Conservation (phyloP, 2,888 invertebrate genomes). For the Tipula helvola region DNA sequence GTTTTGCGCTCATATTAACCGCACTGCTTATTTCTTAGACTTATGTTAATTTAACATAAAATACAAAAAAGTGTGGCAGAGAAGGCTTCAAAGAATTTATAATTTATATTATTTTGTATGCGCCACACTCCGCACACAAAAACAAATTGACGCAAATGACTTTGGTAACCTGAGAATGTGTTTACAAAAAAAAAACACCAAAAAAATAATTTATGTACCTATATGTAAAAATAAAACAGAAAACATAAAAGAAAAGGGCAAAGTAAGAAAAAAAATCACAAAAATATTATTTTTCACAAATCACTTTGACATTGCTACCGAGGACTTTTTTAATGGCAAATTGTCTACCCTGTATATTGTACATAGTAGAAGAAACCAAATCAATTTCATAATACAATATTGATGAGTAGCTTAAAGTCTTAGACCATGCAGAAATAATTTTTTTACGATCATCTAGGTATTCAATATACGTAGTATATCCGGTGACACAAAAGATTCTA, state of each 20-base stretch:
- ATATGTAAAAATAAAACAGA: neutral
- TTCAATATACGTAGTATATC: neutral
- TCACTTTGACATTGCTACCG: neutral
- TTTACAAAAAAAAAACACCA: neutral
- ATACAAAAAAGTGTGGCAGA: neutral
- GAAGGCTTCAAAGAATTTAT: neutral
- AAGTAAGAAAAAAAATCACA: neutral
- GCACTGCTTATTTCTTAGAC: neutral
- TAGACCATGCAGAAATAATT: too few species aligned
- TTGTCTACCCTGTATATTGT: neutral
- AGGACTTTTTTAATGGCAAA: neutral
- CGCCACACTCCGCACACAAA: neutral
- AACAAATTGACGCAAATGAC: slow-evolving; percentile 4
- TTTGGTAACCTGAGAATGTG: neutral
- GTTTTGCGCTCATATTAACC: too few species aligned
- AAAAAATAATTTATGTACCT: neutral
- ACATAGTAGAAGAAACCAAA: neutral
- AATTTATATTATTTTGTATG: neutral
- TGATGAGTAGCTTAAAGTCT: neutral
- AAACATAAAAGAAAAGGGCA: neutral
- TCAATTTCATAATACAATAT: neutral
- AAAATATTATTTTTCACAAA: neutral
- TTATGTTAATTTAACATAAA: neutral
- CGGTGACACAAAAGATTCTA: neutral
- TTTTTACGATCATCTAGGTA: too few species aligned